These are phyloP conservation scores for Drosophila anomalata DNA, from an alignment of 2,888 invertebrate genomes.

Conservation along the genomic window DNA sequence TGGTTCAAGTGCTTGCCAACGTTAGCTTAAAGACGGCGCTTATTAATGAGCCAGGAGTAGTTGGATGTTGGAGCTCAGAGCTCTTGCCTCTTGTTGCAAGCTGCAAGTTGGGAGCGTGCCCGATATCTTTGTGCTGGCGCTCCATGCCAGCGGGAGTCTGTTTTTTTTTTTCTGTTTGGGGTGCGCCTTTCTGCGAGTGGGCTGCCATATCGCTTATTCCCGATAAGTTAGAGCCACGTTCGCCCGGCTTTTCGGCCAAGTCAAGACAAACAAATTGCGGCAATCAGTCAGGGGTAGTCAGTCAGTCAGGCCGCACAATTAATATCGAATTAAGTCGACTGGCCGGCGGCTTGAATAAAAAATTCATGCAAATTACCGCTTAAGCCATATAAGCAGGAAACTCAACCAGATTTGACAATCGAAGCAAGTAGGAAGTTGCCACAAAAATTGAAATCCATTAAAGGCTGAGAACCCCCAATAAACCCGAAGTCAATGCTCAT, in stretches of 20 bases:
- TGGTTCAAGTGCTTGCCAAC: slow-evolving; percentile 75
- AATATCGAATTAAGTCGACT: slow-evolving; percentile 79
- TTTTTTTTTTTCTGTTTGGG: background rate
- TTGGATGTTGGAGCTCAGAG: slow-evolving; percentile 25
- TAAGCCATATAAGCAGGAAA: slow-evolving; percentile 42
- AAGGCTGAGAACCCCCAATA: background rate
- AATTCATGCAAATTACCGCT: slow-evolving; percentile 58
- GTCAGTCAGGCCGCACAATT: slow-evolving; percentile 66
- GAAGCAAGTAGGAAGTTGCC: background rate
- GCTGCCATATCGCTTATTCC: slow-evolving; percentile 33
- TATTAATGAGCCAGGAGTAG: slow-evolving; percentile 69
- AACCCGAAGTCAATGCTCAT: slow-evolving; percentile 10
- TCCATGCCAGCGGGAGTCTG: slow-evolving; percentile 1
- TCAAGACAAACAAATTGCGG: slow-evolving; percentile 74
- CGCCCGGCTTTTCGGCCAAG: slow-evolving; percentile 48
- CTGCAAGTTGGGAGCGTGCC: slow-evolving; percentile 40
- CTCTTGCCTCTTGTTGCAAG: slow-evolving; percentile 3
- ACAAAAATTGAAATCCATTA: background rate
- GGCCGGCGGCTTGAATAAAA: slow-evolving; percentile 54
- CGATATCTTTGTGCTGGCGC: slow-evolving; percentile 12
- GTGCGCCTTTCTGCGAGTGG: slow-evolving; percentile 13
- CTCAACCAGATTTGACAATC: slow-evolving; percentile 18
- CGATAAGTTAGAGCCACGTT: slow-evolving; percentile 42
- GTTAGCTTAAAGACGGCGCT: slow-evolving; percentile 75
- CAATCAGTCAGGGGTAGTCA: slow-evolving; percentile 70